A percentile compares a stretch with the other conserved stretches of the same genome.
Evolutionary conservation across 2,797 vertebrate species (phyloP).

Genomic region (Lacerta viridis): DNA sequence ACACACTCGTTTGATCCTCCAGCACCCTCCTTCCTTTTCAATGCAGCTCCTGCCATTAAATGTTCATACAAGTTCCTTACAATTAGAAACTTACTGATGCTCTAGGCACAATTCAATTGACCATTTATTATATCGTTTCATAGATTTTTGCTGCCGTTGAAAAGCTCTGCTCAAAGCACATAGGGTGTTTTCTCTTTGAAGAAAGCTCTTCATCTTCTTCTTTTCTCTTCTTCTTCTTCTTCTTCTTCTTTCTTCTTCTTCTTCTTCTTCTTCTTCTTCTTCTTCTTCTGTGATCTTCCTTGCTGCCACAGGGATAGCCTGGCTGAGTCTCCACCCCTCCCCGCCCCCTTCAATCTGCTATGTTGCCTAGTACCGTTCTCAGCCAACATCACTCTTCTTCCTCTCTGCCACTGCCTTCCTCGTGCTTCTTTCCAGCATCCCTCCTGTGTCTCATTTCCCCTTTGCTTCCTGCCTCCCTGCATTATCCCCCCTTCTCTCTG

Average conservation of each 20-base stretch:
- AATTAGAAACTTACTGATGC: background rate
- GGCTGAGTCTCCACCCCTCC: background rate
- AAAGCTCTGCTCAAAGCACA: background rate
- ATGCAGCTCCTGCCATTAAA: background rate
- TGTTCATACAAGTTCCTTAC: background rate
- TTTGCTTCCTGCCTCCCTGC: background rate
- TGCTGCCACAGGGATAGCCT: background rate
- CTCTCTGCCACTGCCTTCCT: background rate
- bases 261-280: background rate
- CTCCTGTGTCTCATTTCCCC: conserved; percentile 40
- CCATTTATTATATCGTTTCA: background rate
- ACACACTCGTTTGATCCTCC: background rate
- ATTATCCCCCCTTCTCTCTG: conserved; percentile 20
- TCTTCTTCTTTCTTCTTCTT: background rate
- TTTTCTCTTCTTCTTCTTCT: too few relatives aligned
- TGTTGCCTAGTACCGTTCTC: background rate
- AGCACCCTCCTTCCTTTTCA: background rate
- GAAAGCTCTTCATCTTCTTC: too few relatives aligned
- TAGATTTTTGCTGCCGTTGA: background rate
- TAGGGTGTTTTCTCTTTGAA: background rate
- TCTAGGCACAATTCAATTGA: background rate
- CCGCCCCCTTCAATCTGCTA: background rate
- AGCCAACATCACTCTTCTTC: conserved; percentile 4
- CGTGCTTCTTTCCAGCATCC: conserved; percentile 1
- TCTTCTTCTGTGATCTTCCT: background rate